These are phyloP conservation scores for Trypoxylus dichotomus DNA, from an alignment of 1,140 invertebrate genomes.

Conservation along the genomic window DNA sequence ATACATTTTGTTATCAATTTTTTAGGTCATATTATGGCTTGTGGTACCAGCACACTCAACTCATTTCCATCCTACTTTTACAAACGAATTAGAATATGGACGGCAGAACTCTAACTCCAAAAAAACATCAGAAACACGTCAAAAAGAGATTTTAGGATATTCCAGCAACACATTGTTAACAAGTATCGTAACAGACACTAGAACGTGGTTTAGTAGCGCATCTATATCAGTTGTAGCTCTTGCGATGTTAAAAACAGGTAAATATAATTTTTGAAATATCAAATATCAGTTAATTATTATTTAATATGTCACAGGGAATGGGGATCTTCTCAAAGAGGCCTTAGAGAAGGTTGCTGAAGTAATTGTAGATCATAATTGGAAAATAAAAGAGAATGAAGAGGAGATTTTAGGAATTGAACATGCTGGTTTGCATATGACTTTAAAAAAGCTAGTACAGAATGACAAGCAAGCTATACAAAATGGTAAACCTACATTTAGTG, in stretches of 20 bases:
- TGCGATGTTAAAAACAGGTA: constrained; percentile 68
- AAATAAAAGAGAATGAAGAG: constrained; percentile 52
- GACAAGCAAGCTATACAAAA: constrained; percentile 58
- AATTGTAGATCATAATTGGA: constrained; percentile 55
- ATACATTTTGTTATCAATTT: background rate
- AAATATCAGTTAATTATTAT: background rate
- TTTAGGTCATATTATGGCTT: constrained; percentile 74
- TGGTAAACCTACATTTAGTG: constrained; percentile 54
- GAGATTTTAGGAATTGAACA: constrained; percentile 71
- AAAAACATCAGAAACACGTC: constrained; percentile 72
- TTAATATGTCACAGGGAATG: constrained; percentile 40
- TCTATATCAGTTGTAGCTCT: constrained; percentile 70
- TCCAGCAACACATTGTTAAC: constrained; percentile 66
- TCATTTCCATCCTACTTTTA: constrained; percentile 74
- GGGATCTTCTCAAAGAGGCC: constrained; percentile 42
- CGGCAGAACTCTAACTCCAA: constrained; percentile 74
- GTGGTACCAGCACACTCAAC: constrained; percentile 74
- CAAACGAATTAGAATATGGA: constrained; percentile 72
- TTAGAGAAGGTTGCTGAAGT: constrained; percentile 55
- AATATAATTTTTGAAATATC: background rate
- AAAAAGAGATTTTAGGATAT: constrained; percentile 72
- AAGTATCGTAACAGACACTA: constrained; percentile 62
- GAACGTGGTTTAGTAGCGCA: constrained; percentile 70
- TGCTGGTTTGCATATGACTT: constrained; percentile 73
- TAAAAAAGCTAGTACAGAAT: constrained; percentile 77